Evolutionary conservation across 2,113 vertebrate genomes (phyloP).

Genomic region (Oreochromis tanganicae): DNA sequence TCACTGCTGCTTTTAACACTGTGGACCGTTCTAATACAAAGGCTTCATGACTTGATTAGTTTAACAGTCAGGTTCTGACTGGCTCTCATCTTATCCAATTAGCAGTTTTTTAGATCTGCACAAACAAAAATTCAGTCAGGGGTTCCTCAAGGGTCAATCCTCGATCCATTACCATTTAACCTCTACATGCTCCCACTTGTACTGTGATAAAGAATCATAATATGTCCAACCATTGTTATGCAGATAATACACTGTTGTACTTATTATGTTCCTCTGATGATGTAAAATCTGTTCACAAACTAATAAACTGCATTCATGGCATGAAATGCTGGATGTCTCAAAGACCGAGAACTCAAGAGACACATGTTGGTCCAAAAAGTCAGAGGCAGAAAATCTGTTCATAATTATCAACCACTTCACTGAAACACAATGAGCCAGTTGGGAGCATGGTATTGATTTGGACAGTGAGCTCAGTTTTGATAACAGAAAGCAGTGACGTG

Average conservation of each 20-base stretch:
- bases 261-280: neutral
- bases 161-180: neutral
- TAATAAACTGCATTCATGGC: neutral
- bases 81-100: neutral
- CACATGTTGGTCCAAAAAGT: neutral
- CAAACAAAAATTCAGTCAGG: neutral
- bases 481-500: neutral
- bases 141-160: neutral
- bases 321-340: neutral
- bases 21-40: neutral
- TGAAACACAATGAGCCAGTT: neutral
- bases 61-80: neutral
- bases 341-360: neutral
- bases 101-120: neutral
- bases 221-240: neutral
- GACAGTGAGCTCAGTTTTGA: neutral
- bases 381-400: neutral
- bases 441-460: neutral
- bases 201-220: neutral
- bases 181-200: neutral
- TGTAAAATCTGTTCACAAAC: neutral
- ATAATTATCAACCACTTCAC: neutral
- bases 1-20: neutral
- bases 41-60: neutral
- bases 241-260: neutral